phyloP scores from a whole-genome alignment of 2,888 invertebrate species.

The Cotesia congregata region DNA sequence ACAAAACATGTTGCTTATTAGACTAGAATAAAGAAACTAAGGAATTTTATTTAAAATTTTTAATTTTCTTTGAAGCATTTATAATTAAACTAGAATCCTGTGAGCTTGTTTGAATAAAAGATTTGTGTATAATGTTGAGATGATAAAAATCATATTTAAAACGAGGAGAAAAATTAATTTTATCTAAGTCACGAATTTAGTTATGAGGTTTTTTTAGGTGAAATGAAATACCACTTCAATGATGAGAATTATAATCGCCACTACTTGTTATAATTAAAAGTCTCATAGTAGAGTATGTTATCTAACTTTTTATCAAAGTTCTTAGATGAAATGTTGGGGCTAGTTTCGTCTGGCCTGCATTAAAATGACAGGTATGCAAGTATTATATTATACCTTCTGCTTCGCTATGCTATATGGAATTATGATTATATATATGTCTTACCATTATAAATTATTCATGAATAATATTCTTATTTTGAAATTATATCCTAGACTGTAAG shows the following conservation, averaged over 20 bases:
- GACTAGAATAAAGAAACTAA: not conserved
- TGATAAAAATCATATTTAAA: constrained; percentile 21
- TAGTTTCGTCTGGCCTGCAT: not conserved
- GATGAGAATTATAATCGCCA: constrained; percentile 7
- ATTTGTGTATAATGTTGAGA: not conserved
- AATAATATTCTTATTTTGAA: constrained; percentile 6
- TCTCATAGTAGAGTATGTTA: not conserved
- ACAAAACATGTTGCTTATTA: not conserved
- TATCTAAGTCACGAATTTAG: not conserved
- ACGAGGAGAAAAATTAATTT: constrained; percentile 21
- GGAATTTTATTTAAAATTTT: constrained; percentile 38
- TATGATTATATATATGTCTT: constrained; percentile 9
- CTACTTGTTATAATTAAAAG: constrained; percentile 28
- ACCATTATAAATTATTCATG: constrained; percentile 1
- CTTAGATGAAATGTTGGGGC: not conserved
- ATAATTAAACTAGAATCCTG: not conserved
- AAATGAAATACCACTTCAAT: not conserved
- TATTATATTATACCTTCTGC: too few relatives aligned
- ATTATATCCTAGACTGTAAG: constrained; percentile 1
- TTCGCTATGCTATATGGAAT: not conserved
- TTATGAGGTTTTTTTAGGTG: not conserved
- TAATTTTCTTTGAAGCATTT: constrained; percentile 51
- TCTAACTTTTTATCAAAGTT: not conserved
- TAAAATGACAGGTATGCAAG: not conserved
- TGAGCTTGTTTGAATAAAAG: constrained; percentile 9